These are phyloP conservation scores for Dissostichus mawsoni DNA, from an alignment of 2,113 vertebrate genomes.

Conservation along the genomic window DNA sequence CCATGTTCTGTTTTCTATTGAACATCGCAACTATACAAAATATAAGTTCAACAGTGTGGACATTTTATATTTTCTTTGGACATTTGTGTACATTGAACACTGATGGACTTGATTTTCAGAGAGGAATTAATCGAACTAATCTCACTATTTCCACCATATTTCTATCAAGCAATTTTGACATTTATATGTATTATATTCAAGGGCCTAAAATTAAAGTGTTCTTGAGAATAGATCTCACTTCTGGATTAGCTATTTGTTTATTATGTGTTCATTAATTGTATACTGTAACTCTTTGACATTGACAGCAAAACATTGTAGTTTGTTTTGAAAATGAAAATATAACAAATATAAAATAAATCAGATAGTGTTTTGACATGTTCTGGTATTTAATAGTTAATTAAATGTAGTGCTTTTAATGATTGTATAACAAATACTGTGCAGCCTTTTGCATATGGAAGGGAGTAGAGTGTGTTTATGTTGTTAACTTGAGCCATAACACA, in stretches of 20 bases:
- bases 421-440: not conserved
- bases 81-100: too few relatives aligned
- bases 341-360: not conserved
- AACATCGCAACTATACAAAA: too few relatives aligned
- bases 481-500: slow-evolving; percentile 32
- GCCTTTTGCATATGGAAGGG: not conserved
- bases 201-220: too few relatives aligned
- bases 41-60: too few relatives aligned
- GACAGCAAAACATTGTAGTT: not conserved
- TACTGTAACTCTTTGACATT: not conserved
- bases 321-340: not conserved
- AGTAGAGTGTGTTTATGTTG: slow-evolving; percentile 7
- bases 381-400: not conserved
- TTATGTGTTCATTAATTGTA: not conserved
- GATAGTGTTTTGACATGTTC: not conserved
- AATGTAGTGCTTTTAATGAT: not conserved
- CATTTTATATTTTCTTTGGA: too few relatives aligned
- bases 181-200: too few relatives aligned
- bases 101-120: too few relatives aligned
- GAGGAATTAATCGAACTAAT: too few relatives aligned
- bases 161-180: too few relatives aligned
- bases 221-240: not conserved
- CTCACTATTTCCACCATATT: too few relatives aligned
- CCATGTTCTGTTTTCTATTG: too few relatives aligned
- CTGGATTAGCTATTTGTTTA: not conserved